Evolutionary conservation across 2,113 vertebrate genomes (phyloP).

Genomic region (Asarcornis scutulata): DNA sequence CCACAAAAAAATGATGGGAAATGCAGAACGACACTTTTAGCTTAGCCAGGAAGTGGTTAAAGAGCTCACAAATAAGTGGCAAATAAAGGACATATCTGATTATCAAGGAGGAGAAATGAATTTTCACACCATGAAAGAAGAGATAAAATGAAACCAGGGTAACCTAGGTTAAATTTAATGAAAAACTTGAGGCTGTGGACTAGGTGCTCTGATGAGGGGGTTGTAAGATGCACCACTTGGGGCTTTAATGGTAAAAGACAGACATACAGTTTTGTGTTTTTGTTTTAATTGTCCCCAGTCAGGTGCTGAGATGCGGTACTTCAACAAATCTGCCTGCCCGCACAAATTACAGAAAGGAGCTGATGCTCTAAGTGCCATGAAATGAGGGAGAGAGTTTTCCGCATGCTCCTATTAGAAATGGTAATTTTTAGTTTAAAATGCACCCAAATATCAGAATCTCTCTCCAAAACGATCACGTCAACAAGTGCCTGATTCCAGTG

Average conservation of each 20-base stretch:
- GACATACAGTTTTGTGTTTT: not conserved
- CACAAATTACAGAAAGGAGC: too few relatives aligned
- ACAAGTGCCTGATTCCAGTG: not conserved
- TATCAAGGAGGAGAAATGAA: not conserved
- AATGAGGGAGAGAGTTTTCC: not conserved
- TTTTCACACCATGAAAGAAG: not conserved
- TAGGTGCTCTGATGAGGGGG: not conserved
- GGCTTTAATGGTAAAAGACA: not conserved
- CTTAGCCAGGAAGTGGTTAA: not conserved
- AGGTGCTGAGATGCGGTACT: rapidly evolving
- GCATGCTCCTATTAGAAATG: not conserved
- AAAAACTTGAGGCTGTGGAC: not conserved
- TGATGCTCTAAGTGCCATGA: not conserved
- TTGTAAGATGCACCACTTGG: not conserved
- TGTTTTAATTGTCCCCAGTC: not conserved
- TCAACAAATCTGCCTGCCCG: not conserved
- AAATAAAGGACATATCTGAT: not conserved
- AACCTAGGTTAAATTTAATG: not conserved
- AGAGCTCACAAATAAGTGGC: not conserved
- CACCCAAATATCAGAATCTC: not conserved
- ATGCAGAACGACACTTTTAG: not conserved
- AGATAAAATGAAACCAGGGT: not conserved
- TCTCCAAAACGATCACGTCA: not conserved
- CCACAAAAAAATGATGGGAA: not conserved
- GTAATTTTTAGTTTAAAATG: not conserved